Evolutionary conservation across 1,140 invertebrate genomes (phyloP).

Genomic region (Drosophila kurseongensis): DNA sequence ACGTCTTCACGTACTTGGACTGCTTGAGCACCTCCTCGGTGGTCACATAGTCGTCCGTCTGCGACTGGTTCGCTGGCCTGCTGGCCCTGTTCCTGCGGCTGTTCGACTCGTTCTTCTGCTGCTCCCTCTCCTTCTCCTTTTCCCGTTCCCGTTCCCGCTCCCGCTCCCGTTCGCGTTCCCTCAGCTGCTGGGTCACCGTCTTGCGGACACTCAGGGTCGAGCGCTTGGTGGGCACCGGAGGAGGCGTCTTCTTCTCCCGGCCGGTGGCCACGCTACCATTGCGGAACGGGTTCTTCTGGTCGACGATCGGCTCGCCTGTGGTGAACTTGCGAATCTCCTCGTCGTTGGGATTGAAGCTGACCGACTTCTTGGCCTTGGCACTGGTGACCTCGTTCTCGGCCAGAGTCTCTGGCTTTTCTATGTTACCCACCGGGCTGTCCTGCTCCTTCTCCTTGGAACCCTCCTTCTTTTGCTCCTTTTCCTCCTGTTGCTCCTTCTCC

Average conservation of each 20-base stretch:
- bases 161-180: slow-evolving; percentile 59
- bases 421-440: background rate
- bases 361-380: slow-evolving; percentile 67
- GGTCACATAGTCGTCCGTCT: slow-evolving; percentile 74
- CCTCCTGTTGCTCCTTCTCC: background rate
- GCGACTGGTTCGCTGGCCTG: background rate
- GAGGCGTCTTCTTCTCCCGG: slow-evolving; percentile 61
- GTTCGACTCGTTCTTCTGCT: slow-evolving; percentile 66
- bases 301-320: slow-evolving; percentile 75
- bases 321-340: slow-evolving; percentile 79
- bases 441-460: background rate
- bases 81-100: slow-evolving; percentile 35
- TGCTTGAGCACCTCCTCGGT: slow-evolving; percentile 84
- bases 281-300: slow-evolving; percentile 82
- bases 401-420: background rate
- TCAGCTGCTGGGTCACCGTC: slow-evolving; percentile 72
- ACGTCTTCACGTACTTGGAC: slow-evolving; percentile 84
- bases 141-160: slow-evolving; percentile 61
- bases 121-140: slow-evolving; percentile 56
- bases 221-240: slow-evolving; percentile 69
- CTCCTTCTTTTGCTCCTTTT: background rate
- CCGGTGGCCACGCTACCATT: slow-evolving; percentile 34
- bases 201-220: slow-evolving; percentile 71
- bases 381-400: background rate
- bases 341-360: slow-evolving; percentile 78